phyloP scores from a whole-genome alignment of 2,888 invertebrate species.

The Dromius quadrimaculatus region DNA sequence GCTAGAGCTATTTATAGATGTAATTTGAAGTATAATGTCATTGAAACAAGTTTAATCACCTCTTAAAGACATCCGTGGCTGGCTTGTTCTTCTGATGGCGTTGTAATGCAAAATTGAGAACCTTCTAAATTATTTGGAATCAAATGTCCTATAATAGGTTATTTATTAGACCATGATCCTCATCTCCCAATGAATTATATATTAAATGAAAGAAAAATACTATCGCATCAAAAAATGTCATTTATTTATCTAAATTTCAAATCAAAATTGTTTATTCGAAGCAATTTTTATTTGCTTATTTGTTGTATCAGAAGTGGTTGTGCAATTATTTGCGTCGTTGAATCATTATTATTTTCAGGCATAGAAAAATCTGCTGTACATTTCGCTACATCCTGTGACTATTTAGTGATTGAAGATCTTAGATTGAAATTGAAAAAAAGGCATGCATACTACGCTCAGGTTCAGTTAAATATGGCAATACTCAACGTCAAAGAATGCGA shows the following conservation, averaged over 20 bases:
- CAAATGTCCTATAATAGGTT: slow-evolving; percentile 38
- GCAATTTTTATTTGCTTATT: slow-evolving; percentile 1
- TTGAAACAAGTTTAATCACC: slow-evolving; percentile 36
- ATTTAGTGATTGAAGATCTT: neutral
- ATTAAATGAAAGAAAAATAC: too few species aligned
- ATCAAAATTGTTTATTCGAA: too few species aligned
- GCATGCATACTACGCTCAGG: slow-evolving; percentile 16
- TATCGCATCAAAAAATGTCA: too few species aligned
- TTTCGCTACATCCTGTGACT: neutral
- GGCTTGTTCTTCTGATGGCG: slow-evolving; percentile 38
- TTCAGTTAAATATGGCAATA: slow-evolving; percentile 1
- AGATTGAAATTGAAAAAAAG: too few species aligned
- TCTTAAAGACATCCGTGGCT: slow-evolving; percentile 43
- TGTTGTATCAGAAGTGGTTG: too few species aligned
- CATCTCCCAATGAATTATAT: too few species aligned
- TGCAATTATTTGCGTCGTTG: too few species aligned
- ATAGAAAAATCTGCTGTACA: slow-evolving; percentile 4
- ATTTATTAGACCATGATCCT: neutral
- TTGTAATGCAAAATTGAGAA: slow-evolving; percentile 27
- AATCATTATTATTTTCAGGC: too few species aligned
- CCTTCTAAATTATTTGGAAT: slow-evolving; percentile 37
- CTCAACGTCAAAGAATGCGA: slow-evolving; percentile 10
- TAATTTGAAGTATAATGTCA: slow-evolving; percentile 8
- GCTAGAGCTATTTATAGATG: slow-evolving; percentile 24
- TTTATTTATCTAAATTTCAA: neutral